Conservation (phyloP, 2,113 vertebrate genomes). For the Nothobranchius furzeri region DNA sequence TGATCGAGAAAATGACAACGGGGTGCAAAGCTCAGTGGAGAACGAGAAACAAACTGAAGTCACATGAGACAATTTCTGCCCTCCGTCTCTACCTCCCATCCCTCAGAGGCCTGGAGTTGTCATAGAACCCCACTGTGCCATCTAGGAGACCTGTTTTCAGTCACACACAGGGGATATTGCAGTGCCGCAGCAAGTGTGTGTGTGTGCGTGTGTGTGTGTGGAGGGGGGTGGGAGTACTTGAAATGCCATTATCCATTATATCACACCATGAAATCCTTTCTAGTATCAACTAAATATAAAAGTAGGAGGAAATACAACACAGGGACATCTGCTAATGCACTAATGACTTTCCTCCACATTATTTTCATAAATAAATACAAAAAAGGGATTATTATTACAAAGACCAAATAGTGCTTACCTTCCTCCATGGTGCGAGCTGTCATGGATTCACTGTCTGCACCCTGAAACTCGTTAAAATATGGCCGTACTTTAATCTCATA, state of each 20-base stretch:
- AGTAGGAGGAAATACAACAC: conserved; percentile 38
- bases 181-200: conserved; percentile 26
- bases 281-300: conserved; percentile 44
- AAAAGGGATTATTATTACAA: conserved; percentile 11
- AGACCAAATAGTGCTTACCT: conserved; percentile 77
- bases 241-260: conserved; percentile 67
- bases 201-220: conserved; percentile 18
- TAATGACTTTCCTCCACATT: conserved; percentile 27
- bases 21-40: conserved; percentile 46
- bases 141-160: conserved; percentile 63
- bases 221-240: conserved; percentile 58
- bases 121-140: conserved; percentile 56
- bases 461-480: conserved; percentile 97
- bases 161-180: conserved; percentile 52
- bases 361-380: conserved; percentile 2
- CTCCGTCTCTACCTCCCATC: conserved; percentile 41
- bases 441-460: conserved; percentile 94
- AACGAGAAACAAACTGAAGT: conserved; percentile 39
- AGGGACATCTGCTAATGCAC: conserved; percentile 30
- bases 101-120: conserved; percentile 49
- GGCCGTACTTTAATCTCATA: conserved; percentile 95
- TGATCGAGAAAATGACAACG: conserved; percentile 54
- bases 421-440: conserved; percentile 93
- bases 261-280: conserved; percentile 50
- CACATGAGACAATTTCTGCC: conserved; percentile 42